phyloP scores from a whole-genome alignment of 1,140 invertebrate genomes.

The Marisa cornuarietis region DNA sequence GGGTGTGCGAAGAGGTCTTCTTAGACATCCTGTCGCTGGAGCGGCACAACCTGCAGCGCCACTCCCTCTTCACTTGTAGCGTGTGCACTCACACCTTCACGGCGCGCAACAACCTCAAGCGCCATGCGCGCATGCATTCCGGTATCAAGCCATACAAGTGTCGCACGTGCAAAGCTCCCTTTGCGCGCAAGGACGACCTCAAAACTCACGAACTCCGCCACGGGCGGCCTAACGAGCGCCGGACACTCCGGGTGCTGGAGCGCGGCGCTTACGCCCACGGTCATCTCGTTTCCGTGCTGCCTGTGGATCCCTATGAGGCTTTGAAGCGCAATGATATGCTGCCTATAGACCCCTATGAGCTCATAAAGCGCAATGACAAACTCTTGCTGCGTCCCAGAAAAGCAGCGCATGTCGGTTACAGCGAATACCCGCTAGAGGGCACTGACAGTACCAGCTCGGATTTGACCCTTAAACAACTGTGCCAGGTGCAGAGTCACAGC shows the following conservation, averaged over 20 bases:
- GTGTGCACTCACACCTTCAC: constrained; percentile 53
- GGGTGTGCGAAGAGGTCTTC: constrained; percentile 38
- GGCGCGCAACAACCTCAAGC: constrained; percentile 77
- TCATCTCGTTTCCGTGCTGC: constrained; percentile 37
- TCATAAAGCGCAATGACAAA: constrained; percentile 27
- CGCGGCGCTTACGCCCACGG: no score
- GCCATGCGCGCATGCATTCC: constrained; percentile 75
- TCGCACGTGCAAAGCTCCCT: constrained; percentile 78
- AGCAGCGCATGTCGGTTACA: no score
- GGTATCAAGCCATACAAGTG: constrained; percentile 62
- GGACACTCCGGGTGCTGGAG: background rate
- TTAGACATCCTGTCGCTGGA: constrained; percentile 40
- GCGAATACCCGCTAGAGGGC: background rate
- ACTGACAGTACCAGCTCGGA: background rate
- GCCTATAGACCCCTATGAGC: constrained; percentile 3
- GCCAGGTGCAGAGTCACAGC: background rate
- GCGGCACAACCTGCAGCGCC: constrained; percentile 44
- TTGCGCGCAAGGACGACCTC: constrained; percentile 73
- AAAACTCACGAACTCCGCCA: constrained; percentile 74
- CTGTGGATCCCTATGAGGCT: background rate
- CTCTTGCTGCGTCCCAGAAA: constrained; percentile 21
- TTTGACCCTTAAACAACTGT: background rate
- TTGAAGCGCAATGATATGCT: constrained; percentile 32
- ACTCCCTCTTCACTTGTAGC: constrained; percentile 47
- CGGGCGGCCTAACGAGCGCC: constrained; percentile 44